Base-by-base conservation (phyloP, 2,888 invertebrate genomes). In the Synanthedon tipuliformis region DNA sequence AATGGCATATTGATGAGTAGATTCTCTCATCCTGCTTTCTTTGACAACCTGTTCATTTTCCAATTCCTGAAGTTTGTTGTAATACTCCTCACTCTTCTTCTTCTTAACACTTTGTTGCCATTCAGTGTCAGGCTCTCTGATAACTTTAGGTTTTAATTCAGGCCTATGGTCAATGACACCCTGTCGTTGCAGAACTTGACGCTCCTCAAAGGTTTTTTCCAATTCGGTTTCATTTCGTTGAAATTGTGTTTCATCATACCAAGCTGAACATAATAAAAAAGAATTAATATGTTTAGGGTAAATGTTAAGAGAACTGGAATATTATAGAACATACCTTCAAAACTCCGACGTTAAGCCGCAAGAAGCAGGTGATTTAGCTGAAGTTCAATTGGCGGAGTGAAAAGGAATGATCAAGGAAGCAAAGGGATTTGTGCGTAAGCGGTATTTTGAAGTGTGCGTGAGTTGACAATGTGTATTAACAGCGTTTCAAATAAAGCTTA, bases 221-320 rank as follows among this genome's bases (percentile, higher is more conserved):
- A 96, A 88, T 82, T 97, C 96, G 53, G 93, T 94, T 66, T 93
- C 94, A 76, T 90, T 88, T 61, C 95, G 92, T 82, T 96, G 96
- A 82, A 95, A 96, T 75, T 92, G 92, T 61, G 93, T 91, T 78
- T 95, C 96, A 88, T 97, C 96, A 89, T 97, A 97, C 96, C 96
- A 97, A 68, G 96, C 96, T 86, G 80, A 62, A 66, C 56, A 55
- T 51, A 58, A 67, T 61, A 62, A 66, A 66, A 54, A 62, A 59
- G 60, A 55, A 53, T 55, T 50, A 34, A 34, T 10, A 34, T 34
- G 8, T 10, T 34, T 34, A 34, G 13, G 52, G 40, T 50, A 27
- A 51, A 55, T 55, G 27, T 50, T 34, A 12, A 50, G 4, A 12
- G n/a, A 16, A 50, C 10, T 50, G 23, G 5, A n/a, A 50, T 50